Percentiles rank a stretch among this genome's conserved stretches.
Conservation (phyloP, 2,888 invertebrate genomes). For the Rhorus exstirpatorius region DNA sequence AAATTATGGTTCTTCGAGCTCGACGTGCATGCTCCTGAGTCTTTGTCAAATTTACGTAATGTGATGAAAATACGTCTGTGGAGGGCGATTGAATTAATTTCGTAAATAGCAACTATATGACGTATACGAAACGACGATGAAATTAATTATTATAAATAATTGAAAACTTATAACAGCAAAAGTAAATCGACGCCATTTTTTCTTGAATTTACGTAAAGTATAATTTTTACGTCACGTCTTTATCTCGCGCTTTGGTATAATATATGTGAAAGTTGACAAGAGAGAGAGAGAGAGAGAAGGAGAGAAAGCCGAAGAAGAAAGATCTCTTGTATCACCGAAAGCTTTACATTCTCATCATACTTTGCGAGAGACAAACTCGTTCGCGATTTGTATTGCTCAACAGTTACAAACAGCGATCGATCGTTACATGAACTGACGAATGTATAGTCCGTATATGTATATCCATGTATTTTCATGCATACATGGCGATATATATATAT, state of each 20-base stretch:
- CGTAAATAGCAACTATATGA: too few species aligned
- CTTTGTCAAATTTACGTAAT: too few species aligned
- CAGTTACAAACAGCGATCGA: slow-evolving; percentile 36
- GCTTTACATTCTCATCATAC: slow-evolving; percentile 28
- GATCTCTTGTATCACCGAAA: slow-evolving; percentile 12
- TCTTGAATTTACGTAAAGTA: neutral
- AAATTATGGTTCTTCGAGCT: too few species aligned
- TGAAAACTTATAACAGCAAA: neutral
- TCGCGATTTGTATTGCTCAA: slow-evolving; percentile 12
- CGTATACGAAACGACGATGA: neutral
- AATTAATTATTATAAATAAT: too few species aligned
- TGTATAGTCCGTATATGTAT: too few species aligned
- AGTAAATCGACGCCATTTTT: neutral
- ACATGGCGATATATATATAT: too few species aligned
- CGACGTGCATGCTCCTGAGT: too few species aligned
- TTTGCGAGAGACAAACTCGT: slow-evolving; percentile 5
- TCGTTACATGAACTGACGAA: slow-evolving; percentile 20
- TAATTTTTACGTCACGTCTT: neutral
- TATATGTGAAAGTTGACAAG: too few species aligned
- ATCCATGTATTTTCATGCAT: too few species aligned
- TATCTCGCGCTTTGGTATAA: too few species aligned
- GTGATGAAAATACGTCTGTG: too few species aligned
- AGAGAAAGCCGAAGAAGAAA: neutral
- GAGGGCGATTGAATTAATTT: too few species aligned
- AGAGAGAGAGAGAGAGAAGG: neutral